phyloP scores from a whole-genome alignment of 2,797 vertebrate genomes.

The Acanthiza pusilla region DNA sequence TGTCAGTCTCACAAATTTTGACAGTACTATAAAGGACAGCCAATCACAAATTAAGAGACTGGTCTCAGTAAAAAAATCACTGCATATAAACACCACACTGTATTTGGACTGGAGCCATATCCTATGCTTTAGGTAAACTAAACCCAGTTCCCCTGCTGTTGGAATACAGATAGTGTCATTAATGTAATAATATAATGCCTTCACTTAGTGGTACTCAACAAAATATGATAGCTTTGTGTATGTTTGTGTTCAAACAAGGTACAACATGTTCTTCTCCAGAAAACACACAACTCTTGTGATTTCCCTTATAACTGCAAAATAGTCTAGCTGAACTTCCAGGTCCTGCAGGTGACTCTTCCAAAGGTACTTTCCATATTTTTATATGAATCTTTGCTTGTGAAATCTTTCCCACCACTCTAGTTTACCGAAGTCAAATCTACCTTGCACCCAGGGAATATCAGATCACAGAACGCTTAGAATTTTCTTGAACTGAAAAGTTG shows the following conservation, averaged over 20 bases:
- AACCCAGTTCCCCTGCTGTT: neutral
- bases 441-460: neutral
- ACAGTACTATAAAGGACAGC: neutral
- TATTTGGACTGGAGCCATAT: neutral
- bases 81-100: neutral
- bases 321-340: neutral
- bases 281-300: neutral
- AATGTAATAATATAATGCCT: neutral
- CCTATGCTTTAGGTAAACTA: neutral
- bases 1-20: neutral
- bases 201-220: neutral
- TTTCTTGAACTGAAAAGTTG: neutral
- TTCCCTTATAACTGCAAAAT: neutral
- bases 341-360: neutral
- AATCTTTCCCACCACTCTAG: neutral
- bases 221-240: neutral
- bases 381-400: neutral
- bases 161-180: neutral
- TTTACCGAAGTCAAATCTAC: neutral
- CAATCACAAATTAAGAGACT: neutral
- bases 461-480: neutral
- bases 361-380: neutral
- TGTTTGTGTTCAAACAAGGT: accelerated
- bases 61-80: neutral
- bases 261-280: neutral